phyloP scores from a whole-genome alignment of 2,888 invertebrate genomes.

The Microctonus aethiopoides region DNA sequence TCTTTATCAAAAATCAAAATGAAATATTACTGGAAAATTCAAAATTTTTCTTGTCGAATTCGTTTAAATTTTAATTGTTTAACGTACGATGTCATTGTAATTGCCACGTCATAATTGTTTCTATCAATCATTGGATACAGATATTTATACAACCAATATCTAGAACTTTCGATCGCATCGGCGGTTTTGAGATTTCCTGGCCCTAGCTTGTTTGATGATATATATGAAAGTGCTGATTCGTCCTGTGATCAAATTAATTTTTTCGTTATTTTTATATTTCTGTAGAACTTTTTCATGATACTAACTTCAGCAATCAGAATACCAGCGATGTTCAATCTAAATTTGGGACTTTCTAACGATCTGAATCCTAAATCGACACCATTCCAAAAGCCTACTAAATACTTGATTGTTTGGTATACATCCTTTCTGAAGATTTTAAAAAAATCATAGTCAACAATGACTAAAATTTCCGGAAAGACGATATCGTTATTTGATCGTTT shows the following conservation, averaged over 20 bases:
- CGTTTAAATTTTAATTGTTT: background rate
- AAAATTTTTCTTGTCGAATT: slow-evolving; percentile 3
- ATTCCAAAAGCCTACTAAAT: slow-evolving; percentile 40
- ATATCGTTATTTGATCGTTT: background rate
- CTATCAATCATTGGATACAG: background rate
- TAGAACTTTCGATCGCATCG: slow-evolving; percentile 4
- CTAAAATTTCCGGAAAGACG: slow-evolving; percentile 33
- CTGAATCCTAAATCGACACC: slow-evolving; percentile 37
- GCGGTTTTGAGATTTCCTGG: background rate
- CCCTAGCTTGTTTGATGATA: slow-evolving; percentile 15
- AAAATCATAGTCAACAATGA: slow-evolving; percentile 27
- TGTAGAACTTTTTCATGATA: background rate
- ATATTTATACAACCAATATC: slow-evolving; percentile 2
- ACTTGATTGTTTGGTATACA: slow-evolving; percentile 1
- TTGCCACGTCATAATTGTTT: slow-evolving; percentile 31
- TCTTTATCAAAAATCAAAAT: background rate
- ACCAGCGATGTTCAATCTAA: slow-evolving; percentile 36
- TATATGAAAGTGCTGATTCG: no score
- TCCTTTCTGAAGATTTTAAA: slow-evolving; percentile 9
- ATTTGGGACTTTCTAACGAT: slow-evolving; percentile 33
- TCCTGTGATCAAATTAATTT: background rate
- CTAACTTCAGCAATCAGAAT: slow-evolving; percentile 30
- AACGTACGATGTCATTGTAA: slow-evolving; percentile 36
- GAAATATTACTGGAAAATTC: background rate
- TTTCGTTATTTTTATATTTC: background rate